Conservation (phyloP, 2,113 vertebrate genomes). For the Gymnarchus niloticus region DNA sequence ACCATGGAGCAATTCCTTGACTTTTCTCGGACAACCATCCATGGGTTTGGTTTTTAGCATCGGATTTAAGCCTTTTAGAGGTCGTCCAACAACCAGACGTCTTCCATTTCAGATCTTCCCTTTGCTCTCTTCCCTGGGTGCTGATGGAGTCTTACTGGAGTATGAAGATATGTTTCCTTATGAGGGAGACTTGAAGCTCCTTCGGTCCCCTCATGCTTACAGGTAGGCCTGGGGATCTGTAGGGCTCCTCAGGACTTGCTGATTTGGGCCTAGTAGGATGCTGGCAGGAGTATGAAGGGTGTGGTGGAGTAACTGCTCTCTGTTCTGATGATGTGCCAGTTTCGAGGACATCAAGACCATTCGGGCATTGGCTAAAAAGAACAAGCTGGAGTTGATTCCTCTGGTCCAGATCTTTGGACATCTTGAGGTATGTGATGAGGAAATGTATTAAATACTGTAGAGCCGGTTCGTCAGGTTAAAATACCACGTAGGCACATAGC, state of each 20-base stretch:
- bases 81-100: background rate
- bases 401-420: slow-evolving; percentile 73
- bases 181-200: slow-evolving; percentile 57
- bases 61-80: background rate
- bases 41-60: background rate
- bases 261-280: background rate
- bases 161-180: slow-evolving; percentile 78
- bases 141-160: slow-evolving; percentile 63
- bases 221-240: slow-evolving; percentile 51
- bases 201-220: slow-evolving; percentile 59
- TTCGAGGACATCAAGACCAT: slow-evolving; percentile 59
- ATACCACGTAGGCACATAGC: background rate
- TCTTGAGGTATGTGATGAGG: slow-evolving; percentile 56
- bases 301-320: background rate
- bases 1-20: background rate
- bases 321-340: slow-evolving; percentile 40
- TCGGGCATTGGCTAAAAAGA: slow-evolving; percentile 52
- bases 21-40: too few species aligned
- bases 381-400: slow-evolving; percentile 66
- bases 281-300: background rate
- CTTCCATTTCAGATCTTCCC: slow-evolving; percentile 50
- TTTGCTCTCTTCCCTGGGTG: slow-evolving; percentile 59
- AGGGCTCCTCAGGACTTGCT: background rate
- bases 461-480: background rate
- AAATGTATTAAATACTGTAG: background rate